These are phyloP conservation scores for Pollenia labialis DNA, from an alignment of 2,888 invertebrate species.

Conservation along the genomic window DNA sequence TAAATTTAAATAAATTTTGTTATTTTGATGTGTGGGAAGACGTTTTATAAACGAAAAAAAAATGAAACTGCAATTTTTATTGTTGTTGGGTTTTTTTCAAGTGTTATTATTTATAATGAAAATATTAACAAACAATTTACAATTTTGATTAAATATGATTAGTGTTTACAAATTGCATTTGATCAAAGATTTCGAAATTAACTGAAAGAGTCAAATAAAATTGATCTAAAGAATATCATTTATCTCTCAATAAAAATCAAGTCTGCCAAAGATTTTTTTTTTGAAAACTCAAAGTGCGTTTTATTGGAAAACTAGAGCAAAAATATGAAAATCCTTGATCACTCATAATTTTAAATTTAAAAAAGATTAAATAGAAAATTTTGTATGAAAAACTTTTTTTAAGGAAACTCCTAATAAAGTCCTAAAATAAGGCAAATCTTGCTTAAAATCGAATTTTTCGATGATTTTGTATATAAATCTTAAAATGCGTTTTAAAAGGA, in stretches of 20 bases:
- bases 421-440: no score
- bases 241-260: no score
- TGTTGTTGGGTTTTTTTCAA: constrained; percentile 7
- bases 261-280: not conserved
- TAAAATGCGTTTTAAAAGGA: no score
- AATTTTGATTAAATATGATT: constrained; percentile 40
- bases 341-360: no score
- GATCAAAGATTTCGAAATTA: constrained; percentile 18
- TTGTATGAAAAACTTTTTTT: no score
- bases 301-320: not conserved
- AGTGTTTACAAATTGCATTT: constrained; percentile 17
- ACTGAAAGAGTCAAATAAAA: not conserved
- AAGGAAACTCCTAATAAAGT: no score
- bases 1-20: constrained; percentile 67
- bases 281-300: no score
- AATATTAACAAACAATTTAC: constrained; percentile 58
- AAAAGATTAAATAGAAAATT: no score
- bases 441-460: no score
- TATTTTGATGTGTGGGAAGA: constrained; percentile 62
- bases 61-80: constrained; percentile 51
- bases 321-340: no score
- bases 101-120: constrained; percentile 55
- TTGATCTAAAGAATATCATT: no score
- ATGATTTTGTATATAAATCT: no score
- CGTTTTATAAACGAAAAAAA: constrained; percentile 17